phyloP scores from a whole-genome alignment of 1,140 invertebrate genomes.

The Ylistrum balloti region DNA sequence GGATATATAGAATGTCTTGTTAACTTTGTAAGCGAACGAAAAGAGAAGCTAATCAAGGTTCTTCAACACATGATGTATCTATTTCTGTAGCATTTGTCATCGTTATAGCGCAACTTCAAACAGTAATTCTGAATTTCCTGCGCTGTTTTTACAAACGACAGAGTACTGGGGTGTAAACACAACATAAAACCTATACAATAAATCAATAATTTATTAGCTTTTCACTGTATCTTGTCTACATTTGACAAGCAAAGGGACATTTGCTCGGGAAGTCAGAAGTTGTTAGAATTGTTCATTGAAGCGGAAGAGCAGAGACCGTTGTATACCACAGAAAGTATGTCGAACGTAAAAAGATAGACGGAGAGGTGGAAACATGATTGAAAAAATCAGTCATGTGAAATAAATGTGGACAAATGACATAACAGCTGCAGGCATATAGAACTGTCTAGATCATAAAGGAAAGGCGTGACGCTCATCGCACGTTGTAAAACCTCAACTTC shows the following conservation, averaged over 20 bases:
- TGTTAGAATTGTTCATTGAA: not conserved
- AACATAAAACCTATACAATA: not conserved
- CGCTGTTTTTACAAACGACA: not conserved
- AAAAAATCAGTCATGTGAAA: not conserved
- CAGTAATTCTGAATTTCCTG: not conserved
- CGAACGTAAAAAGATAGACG: not conserved
- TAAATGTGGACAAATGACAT: constrained; percentile 25
- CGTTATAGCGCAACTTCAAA: not conserved
- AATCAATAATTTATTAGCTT: not conserved
- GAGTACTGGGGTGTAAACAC: not conserved
- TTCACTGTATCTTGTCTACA: not conserved
- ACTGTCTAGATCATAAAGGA: too few species aligned
- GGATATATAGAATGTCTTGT: not conserved
- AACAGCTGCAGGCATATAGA: not conserved
- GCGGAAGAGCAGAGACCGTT: not conserved
- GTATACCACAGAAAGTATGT: not conserved
- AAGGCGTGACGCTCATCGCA: too few species aligned
- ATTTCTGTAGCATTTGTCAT: constrained; percentile 1
- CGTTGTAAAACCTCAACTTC: too few species aligned
- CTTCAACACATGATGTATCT: not conserved
- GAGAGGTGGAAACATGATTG: not conserved
- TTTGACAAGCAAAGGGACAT: not conserved
- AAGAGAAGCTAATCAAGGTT: not conserved
- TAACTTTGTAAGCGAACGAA: constrained; percentile 8
- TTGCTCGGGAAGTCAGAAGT: not conserved